These are phyloP conservation scores for Copidosoma aretas DNA, from an alignment of 2,888 invertebrate species.

Conservation along the genomic window DNA sequence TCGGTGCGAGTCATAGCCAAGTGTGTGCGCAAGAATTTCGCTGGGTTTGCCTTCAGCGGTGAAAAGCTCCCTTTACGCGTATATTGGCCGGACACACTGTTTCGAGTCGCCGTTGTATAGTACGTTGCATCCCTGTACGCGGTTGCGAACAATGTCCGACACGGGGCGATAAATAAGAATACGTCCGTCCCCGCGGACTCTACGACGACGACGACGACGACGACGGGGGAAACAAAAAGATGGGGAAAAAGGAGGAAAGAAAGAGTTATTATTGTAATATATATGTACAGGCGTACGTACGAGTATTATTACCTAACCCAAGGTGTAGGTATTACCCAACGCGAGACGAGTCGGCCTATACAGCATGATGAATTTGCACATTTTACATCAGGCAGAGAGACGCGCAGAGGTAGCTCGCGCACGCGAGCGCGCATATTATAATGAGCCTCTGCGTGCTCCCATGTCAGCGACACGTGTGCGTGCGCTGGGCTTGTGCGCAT, in stretches of 20 bases:
- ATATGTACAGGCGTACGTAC: slow-evolving; percentile 17
- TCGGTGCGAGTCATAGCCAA: too few species aligned
- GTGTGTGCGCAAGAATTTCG: too few species aligned
- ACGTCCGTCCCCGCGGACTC: too few species aligned
- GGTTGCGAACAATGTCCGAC: neutral
- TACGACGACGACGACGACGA: neutral
- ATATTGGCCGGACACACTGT: too few species aligned
- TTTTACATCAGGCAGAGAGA: too few species aligned
- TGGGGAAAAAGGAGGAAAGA: neutral
- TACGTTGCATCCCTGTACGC: neutral
- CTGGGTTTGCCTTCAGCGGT: too few species aligned
- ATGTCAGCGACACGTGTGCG: too few species aligned
- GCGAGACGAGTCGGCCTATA: slow-evolving; percentile 15
- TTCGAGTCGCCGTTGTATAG: neutral
- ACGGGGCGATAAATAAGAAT: neutral
- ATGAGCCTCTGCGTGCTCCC: neutral
- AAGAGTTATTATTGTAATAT: slow-evolving; percentile 22
- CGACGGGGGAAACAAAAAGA: neutral
- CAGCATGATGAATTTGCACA: neutral
- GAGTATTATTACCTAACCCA: too few species aligned
- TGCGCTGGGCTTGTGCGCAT: too few species aligned
- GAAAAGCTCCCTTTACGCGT: too few species aligned
- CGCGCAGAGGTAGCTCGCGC: too few species aligned
- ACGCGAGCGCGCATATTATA: neutral
- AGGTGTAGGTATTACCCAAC: slow-evolving; percentile 15